Evolutionary conservation across 2,113 vertebrate genomes (phyloP).

Genomic region (Mixornis gularis): DNA sequence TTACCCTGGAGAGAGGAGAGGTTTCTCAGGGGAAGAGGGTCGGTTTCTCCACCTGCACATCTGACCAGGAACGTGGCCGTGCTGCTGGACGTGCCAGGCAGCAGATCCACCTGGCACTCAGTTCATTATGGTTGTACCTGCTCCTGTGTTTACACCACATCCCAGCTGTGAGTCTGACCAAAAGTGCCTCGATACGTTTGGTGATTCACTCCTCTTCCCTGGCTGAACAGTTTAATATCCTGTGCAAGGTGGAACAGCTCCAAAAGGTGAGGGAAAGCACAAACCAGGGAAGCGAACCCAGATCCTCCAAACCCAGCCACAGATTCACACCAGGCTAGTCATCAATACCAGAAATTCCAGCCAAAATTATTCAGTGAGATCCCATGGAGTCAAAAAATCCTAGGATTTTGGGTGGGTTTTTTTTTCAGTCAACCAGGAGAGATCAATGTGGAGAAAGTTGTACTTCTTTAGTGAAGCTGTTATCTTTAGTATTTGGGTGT

Average conservation of each 20-base stretch:
- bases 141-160: background rate
- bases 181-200: rapidly evolving
- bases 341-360: background rate
- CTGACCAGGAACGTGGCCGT: rapidly evolving
- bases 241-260: background rate
- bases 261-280: background rate
- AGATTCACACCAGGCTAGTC: background rate
- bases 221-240: background rate
- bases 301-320: background rate
- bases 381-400: rapidly evolving
- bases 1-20: background rate
- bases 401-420: background rate
- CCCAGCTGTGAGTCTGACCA: background rate
- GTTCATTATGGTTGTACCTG: background rate
- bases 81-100: background rate
- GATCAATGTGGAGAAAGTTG: background rate
- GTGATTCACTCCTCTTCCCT: background rate
- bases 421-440: background rate
- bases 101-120: background rate
- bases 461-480: background rate
- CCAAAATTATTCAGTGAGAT: background rate
- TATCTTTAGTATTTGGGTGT: background rate
- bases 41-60: rapidly evolving
- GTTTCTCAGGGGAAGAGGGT: background rate
- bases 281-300: background rate